Conservation (phyloP, 2,888 invertebrate species). For the Drosophila paranaensis region DNA sequence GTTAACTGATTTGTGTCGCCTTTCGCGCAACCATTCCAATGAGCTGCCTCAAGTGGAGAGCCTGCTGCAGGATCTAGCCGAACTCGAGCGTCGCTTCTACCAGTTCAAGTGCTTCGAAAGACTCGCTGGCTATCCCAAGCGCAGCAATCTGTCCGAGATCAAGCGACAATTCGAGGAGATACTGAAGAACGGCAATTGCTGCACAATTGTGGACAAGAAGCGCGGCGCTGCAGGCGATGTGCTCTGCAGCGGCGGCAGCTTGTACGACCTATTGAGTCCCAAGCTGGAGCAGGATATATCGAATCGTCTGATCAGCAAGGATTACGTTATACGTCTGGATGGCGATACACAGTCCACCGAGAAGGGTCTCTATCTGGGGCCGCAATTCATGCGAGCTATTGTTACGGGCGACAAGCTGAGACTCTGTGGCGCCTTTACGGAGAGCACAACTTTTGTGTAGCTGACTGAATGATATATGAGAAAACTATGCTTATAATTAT, state of each 20-base stretch:
- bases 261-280: slow-evolving; percentile 60
- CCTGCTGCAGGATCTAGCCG: slow-evolving; percentile 66
- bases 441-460: slow-evolving; percentile 88
- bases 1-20: slow-evolving; percentile 68
- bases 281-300: slow-evolving; percentile 63
- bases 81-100: slow-evolving; percentile 78
- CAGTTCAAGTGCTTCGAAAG: slow-evolving; percentile 82
- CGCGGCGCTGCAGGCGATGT: slow-evolving; percentile 36
- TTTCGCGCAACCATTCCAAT: slow-evolving; percentile 73
- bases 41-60: slow-evolving; percentile 46
- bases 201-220: slow-evolving; percentile 61
- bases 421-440: slow-evolving; percentile 92
- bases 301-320: slow-evolving; percentile 83
- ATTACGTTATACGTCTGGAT: slow-evolving; percentile 85
- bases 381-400: slow-evolving; percentile 86
- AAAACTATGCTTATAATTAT: not conserved
- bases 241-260: slow-evolving; percentile 17
- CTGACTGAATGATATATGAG: not conserved
- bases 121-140: slow-evolving; percentile 59
- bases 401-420: slow-evolving; percentile 88
- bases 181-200: slow-evolving; percentile 64
- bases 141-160: slow-evolving; percentile 37
- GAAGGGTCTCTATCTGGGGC: slow-evolving; percentile 75
- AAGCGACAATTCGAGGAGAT: slow-evolving; percentile 71
- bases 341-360: slow-evolving; percentile 71